Evolutionary conservation across 2,888 invertebrate species (phyloP).

Genomic region (Melipona beecheii): DNA sequence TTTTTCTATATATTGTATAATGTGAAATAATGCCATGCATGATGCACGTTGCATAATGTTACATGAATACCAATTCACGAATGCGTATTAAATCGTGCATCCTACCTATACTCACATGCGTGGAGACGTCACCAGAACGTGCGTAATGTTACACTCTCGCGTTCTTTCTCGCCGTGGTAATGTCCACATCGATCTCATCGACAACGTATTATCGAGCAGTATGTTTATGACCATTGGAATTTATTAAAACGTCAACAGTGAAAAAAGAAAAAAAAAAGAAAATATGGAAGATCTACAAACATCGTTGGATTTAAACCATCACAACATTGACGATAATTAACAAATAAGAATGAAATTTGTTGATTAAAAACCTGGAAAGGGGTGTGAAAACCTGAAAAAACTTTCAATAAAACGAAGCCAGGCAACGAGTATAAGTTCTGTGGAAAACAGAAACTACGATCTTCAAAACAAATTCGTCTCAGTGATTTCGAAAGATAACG

Average conservation of each 20-base stretch:
- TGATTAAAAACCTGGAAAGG: neutral
- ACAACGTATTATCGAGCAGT: neutral
- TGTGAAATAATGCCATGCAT: neutral
- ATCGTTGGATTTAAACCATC: neutral
- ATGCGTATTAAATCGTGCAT: neutral
- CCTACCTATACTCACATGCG: neutral
- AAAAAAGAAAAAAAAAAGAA: neutral
- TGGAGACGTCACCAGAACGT: constrained; percentile 33
- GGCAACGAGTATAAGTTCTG: no score
- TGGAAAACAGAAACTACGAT: neutral
- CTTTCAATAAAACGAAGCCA: no score
- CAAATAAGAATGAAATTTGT: neutral
- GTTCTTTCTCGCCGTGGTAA: constrained; percentile 34
- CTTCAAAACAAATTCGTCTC: neutral
- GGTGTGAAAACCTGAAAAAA: neutral
- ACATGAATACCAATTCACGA: neutral
- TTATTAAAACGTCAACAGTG: constrained; percentile 16
- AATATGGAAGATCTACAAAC: neutral
- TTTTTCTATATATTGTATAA: neutral
- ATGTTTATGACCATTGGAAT: constrained; percentile 20
- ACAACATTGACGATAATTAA: neutral
- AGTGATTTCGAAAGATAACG: neutral
- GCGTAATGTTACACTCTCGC: constrained; percentile 23
- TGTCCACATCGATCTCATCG: constrained; percentile 14
- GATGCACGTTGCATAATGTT: constrained; percentile 30